A percentile compares a stretch with the other conserved stretches of the same genome.
Conservation (phyloP, 2,113 vertebrate genomes). For the Rafetus swinhoei region DNA sequence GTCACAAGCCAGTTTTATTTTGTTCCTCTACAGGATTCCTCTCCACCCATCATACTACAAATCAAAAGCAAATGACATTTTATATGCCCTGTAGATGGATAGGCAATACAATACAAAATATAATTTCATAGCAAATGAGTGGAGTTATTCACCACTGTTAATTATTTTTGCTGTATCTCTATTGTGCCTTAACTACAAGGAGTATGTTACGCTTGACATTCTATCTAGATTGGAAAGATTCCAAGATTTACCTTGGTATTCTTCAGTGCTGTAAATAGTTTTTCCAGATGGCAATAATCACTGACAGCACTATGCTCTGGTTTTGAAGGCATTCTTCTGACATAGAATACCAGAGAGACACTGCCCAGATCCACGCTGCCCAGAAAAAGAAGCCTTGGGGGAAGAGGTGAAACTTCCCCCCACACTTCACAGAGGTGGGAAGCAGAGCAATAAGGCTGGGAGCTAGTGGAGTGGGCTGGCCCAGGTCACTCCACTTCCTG, state of each 20-base stretch:
- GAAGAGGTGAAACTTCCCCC: too few species aligned
- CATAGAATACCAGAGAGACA: rapidly evolving
- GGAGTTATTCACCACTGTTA: background rate
- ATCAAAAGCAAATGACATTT: background rate
- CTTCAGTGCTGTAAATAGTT: background rate
- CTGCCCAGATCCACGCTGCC: background rate
- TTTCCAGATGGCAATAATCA: background rate
- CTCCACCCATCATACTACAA: background rate
- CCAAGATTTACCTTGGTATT: background rate
- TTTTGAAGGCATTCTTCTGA: background rate
- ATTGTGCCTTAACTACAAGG: background rate
- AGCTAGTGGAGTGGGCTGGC: too few species aligned
- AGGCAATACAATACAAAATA: background rate
- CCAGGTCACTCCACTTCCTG: too few species aligned
- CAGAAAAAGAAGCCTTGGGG: too few species aligned
- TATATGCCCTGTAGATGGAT: background rate
- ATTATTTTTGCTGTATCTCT: background rate
- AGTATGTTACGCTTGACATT: rapidly evolving
- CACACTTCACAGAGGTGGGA: too few species aligned
- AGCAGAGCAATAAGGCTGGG: too few species aligned
- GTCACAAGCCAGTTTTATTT: constrained; percentile 12
- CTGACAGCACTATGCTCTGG: background rate
- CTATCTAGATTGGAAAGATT: background rate
- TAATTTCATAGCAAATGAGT: background rate
- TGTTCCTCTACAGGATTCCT: background rate